Evolutionary conservation across 1,140 invertebrate species (phyloP).

Genomic region (Drosophila baimaii): DNA sequence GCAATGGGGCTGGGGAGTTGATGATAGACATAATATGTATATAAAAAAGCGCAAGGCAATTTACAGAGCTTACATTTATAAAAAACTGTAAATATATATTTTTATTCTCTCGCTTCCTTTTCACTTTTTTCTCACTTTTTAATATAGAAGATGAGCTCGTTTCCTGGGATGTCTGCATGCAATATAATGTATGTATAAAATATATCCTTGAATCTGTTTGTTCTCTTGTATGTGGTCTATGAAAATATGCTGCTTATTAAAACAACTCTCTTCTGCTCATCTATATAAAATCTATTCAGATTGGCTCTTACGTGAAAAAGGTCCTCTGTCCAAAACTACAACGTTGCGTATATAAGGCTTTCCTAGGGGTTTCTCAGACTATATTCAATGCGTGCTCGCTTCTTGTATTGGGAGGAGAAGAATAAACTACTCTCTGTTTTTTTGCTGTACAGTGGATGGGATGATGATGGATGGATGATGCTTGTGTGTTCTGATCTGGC

Average conservation of each 20-base stretch:
- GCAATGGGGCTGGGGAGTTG: constrained; percentile 61
- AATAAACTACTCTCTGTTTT: constrained; percentile 16
- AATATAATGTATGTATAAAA: constrained; percentile 43
- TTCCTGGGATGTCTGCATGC: constrained; percentile 55
- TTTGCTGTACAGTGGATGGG: constrained; percentile 20
- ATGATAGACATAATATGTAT: constrained; percentile 1
- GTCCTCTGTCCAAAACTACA: constrained; percentile 63
- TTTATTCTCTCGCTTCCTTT: constrained; percentile 20
- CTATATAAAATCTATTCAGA: constrained; percentile 56
- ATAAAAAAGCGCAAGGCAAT: constrained; percentile 43
- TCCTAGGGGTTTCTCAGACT: constrained; percentile 66
- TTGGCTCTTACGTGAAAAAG: constrained; percentile 46
- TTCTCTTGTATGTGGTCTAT: constrained; percentile 39
- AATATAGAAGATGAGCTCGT: constrained; percentile 40
- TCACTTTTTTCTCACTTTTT: constrained; percentile 10
- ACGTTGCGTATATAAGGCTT: constrained; percentile 55
- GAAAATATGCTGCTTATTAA: constrained; percentile 57
- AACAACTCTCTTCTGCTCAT: constrained; percentile 25
- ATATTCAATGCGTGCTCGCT: constrained; percentile 58
- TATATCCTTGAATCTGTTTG: constrained; percentile 31
- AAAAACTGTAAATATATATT: constrained; percentile 70
- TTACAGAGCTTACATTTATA: constrained; percentile 58
- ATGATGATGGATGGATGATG: constrained; percentile 11
- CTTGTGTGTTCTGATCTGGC: constrained; percentile 3
- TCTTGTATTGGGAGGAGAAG: constrained; percentile 29